Percentiles rank a stretch among this genome's conserved stretches.
Evolutionary conservation across 2,113 vertebrate genomes (phyloP).

Genomic region (Trinectes maculatus): DNA sequence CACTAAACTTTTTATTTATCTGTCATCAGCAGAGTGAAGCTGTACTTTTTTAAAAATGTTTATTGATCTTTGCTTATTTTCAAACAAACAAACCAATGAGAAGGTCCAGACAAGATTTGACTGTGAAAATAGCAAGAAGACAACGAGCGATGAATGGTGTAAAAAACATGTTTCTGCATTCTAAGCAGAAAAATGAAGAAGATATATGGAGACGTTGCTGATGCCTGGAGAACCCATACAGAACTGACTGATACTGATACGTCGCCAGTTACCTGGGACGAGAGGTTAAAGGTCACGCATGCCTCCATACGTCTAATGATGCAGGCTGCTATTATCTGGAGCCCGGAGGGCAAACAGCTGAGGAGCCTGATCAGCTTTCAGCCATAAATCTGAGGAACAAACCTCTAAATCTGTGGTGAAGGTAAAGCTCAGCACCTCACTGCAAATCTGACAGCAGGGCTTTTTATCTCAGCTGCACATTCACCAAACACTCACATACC

Average conservation of each 20-base stretch:
- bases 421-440: background rate
- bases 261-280: background rate
- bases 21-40: background rate
- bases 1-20: background rate
- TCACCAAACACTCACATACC: too few relatives aligned
- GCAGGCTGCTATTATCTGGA: background rate
- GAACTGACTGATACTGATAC: too few relatives aligned
- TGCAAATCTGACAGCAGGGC: too few relatives aligned
- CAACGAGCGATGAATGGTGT: slow-evolving; percentile 25
- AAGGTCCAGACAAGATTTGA: slow-evolving; percentile 56
- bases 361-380: slow-evolving; percentile 6
- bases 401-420: background rate
- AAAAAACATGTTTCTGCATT: background rate
- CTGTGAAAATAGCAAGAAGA: slow-evolving; percentile 25
- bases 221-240: background rate
- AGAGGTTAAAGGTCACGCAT: slow-evolving; percentile 30
- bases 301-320: slow-evolving; percentile 3
- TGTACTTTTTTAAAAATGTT: background rate
- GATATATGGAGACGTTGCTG: background rate
- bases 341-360: background rate
- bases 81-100: slow-evolving; percentile 1
- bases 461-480: too few relatives aligned
- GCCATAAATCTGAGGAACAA: background rate
- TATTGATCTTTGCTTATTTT: background rate
- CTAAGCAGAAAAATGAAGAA: background rate